Percentiles rank a stretch among this genome's conserved stretches.
phyloP scores from a whole-genome alignment of 2,888 invertebrate genomes.

The Mythimna ferrago region DNA sequence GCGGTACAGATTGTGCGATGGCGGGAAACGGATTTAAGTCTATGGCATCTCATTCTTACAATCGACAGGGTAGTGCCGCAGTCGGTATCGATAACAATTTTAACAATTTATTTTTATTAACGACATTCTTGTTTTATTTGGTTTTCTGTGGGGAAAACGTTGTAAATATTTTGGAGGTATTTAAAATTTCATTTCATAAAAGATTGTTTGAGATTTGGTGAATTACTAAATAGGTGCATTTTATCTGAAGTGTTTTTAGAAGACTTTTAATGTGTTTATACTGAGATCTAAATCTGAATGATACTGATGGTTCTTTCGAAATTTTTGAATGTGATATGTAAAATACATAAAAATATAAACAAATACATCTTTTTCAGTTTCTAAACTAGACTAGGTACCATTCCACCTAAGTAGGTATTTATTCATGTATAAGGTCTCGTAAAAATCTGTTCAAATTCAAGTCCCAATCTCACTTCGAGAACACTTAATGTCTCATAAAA shows the following conservation, averaged over 20 bases:
- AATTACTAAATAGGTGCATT: no score
- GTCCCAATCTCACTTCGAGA: no score
- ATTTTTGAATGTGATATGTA: neutral
- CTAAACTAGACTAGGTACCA: neutral
- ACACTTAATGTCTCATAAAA: no score
- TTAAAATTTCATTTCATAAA: neutral
- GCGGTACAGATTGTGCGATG: slow-evolving; percentile 87
- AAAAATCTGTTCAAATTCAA: no score
- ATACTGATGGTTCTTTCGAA: neutral
- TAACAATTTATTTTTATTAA: neutral
- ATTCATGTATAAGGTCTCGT: neutral
- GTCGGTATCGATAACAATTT: slow-evolving; percentile 65
- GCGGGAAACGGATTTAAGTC: slow-evolving; percentile 89
- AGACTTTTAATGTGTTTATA: neutral
- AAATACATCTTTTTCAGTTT: neutral
- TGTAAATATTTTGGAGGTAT: neutral
- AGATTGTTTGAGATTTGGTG: neutral
- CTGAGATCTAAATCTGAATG: neutral
- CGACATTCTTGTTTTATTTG: neutral
- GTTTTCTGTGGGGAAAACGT: neutral
- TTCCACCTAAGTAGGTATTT: neutral
- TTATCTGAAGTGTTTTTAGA: neutral
- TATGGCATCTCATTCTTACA: slow-evolving; percentile 89
- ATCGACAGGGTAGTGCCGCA: slow-evolving; percentile 70
- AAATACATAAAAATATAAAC: no score